A percentile compares a stretch with the other conserved stretches of the same genome.
phyloP scores from a whole-genome alignment of 2,888 invertebrate species.

The Girardia tigrina region DNA sequence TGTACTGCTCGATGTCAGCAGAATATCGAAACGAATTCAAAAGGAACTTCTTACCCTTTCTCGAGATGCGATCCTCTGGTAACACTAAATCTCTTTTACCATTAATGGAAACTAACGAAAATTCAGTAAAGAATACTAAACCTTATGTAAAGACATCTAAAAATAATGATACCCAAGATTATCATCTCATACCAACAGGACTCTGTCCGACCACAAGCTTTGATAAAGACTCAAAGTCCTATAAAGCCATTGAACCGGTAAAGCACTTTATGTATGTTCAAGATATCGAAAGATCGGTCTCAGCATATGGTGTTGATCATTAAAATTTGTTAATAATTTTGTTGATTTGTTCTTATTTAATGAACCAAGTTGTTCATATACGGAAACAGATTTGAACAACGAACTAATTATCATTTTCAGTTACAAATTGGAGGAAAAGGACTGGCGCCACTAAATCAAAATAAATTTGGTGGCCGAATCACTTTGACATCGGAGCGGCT shows the following conservation, averaged over 20 bases:
- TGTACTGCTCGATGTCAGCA: slow-evolving; percentile 32
- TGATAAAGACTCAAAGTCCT: background rate
- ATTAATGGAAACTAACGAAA: background rate
- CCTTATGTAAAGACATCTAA: background rate
- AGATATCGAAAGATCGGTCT: slow-evolving; percentile 6
- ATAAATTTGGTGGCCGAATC: too few species aligned
- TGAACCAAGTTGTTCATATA: too few species aligned
- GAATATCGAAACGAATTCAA: slow-evolving; percentile 31
- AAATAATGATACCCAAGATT: background rate
- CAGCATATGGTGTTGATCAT: background rate
- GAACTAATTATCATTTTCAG: too few species aligned
- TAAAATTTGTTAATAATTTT: too few species aligned
- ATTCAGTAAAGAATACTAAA: background rate
- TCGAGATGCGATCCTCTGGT: background rate
- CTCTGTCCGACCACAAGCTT: background rate
- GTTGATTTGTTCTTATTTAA: too few species aligned
- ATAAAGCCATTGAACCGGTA: background rate
- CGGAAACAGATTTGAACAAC: too few species aligned
- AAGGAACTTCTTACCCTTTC: background rate
- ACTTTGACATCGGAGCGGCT: too few species aligned
- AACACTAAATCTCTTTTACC: background rate
- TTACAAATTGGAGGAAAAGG: too few species aligned
- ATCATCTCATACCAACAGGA: background rate
- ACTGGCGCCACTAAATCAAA: too few species aligned
- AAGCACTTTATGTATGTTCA: background rate